phyloP scores from a whole-genome alignment of 1,140 invertebrate genomes.

The Oncopodura yosiiana region DNA sequence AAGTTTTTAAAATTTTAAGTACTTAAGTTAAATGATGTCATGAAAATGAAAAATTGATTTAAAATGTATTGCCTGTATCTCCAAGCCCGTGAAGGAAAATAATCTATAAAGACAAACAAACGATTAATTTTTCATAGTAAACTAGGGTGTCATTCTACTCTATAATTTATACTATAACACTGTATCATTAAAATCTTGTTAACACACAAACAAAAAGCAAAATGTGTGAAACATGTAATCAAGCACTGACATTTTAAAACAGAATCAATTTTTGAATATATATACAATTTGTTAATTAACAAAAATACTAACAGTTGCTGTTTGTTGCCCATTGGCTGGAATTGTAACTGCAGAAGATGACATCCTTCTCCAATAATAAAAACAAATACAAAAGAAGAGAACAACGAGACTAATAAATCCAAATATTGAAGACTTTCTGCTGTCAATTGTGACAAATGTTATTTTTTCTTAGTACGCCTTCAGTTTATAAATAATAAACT shows the following conservation, averaged over 20 bases:
- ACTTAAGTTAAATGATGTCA: neutral
- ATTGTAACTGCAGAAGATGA: constrained; percentile 38
- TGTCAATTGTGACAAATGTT: too few relatives aligned
- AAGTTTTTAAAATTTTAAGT: constrained; percentile 44
- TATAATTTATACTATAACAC: too few relatives aligned
- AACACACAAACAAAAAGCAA: too few relatives aligned
- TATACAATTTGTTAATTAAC: neutral
- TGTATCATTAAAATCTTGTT: too few relatives aligned
- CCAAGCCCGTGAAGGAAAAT: constrained; percentile 52
- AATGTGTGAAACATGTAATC: too few relatives aligned
- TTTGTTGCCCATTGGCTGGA: constrained; percentile 41
- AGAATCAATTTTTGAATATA: too few relatives aligned
- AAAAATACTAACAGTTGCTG: constrained; percentile 41
- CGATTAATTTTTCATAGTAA: too few relatives aligned
- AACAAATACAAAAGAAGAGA: neutral
- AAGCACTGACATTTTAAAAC: too few relatives aligned
- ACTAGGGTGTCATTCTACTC: too few relatives aligned
- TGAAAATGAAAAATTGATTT: neutral
- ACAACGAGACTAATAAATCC: too few relatives aligned
- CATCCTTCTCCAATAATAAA: constrained; percentile 5
- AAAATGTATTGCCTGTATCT: constrained; percentile 45
- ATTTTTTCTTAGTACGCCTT: too few relatives aligned
- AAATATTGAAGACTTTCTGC: neutral
- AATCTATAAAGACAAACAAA: constrained; percentile 38
- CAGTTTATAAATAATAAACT: too few relatives aligned